Conservation (phyloP, 1,140 invertebrate species). For the Heliconius congener region DNA sequence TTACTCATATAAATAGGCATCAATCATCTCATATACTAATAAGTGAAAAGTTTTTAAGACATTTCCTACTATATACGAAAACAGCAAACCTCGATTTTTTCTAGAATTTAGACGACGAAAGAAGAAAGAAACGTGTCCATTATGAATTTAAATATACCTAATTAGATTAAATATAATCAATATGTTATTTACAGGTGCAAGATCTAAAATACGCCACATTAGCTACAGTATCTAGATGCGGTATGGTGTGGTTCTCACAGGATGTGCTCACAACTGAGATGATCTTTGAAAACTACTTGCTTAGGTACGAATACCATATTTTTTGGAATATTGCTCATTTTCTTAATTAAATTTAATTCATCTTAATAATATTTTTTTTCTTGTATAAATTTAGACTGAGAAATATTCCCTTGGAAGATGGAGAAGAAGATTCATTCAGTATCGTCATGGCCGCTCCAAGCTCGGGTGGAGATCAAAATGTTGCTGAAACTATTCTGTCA, state of each 20-base stretch:
- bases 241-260: slow-evolving; percentile 99
- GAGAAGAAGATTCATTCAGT: slow-evolving; percentile 88
- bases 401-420: slow-evolving; percentile 96
- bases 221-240: slow-evolving; percentile 99
- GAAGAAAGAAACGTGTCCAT: too few relatives aligned
- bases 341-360: not conserved
- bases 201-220: slow-evolving; percentile 99
- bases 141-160: too few relatives aligned
- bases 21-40: too few relatives aligned
- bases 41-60: too few relatives aligned
- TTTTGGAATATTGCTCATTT: not conserved
- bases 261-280: slow-evolving; percentile 99
- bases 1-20: too few relatives aligned
- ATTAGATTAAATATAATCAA: not conserved
- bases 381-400: slow-evolving; percentile 83
- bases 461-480: slow-evolving; percentile 69
- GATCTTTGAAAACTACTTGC: slow-evolving; percentile 98
- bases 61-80: too few relatives aligned
- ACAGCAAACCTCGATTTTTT: too few relatives aligned
- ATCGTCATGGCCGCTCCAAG: slow-evolving; percentile 76
- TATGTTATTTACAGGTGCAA: slow-evolving; percentile 82
- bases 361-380: slow-evolving; percentile 3
- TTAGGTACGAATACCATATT: slow-evolving; percentile 62
- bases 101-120: too few relatives aligned
- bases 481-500: slow-evolving; percentile 88